Conservation (phyloP, 2,113 vertebrate genomes). For the Speoplatyrhinus poulsoni region DNA sequence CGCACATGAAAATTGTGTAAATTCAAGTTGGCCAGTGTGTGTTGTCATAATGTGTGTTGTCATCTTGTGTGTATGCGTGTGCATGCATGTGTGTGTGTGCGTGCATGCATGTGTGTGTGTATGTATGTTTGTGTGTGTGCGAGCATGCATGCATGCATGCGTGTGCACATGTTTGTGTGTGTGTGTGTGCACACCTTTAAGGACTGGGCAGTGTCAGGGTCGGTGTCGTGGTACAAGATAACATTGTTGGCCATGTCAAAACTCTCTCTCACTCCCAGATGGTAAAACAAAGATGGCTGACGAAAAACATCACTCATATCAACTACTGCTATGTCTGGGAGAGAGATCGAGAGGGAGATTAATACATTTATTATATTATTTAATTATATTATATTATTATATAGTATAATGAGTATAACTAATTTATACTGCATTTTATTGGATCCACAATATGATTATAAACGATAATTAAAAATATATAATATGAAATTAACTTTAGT, state of each 20-base stretch:
- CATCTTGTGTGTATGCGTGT: conserved; percentile 1
- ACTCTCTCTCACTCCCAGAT: conserved; percentile 93
- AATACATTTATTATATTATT: no score
- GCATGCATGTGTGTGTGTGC: conserved; percentile 8
- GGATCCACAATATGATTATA: no score
- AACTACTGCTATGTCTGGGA: conserved; percentile 91
- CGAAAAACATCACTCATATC: conserved; percentile 93
- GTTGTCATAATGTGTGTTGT: background rate
- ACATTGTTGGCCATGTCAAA: conserved; percentile 96
- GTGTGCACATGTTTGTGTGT: background rate
- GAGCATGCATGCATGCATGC: no score
- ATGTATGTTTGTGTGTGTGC: no score
- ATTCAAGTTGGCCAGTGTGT: background rate
- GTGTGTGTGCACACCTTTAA: conserved; percentile 80
- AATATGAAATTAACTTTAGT: no score
- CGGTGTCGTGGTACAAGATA: conserved; percentile 90
- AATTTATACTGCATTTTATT: no score
- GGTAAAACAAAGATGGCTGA: conserved; percentile 92
- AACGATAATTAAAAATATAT: no score
- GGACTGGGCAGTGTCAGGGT: conserved; percentile 86
- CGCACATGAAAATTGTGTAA: background rate
- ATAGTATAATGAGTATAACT: no score
- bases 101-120: background rate
- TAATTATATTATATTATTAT: no score
- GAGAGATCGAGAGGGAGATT: background rate